Percentiles rank a stretch among this genome's conserved stretches.
Evolutionary conservation across 2,113 vertebrate genomes (phyloP).

Genomic region (Urocolius indicus): DNA sequence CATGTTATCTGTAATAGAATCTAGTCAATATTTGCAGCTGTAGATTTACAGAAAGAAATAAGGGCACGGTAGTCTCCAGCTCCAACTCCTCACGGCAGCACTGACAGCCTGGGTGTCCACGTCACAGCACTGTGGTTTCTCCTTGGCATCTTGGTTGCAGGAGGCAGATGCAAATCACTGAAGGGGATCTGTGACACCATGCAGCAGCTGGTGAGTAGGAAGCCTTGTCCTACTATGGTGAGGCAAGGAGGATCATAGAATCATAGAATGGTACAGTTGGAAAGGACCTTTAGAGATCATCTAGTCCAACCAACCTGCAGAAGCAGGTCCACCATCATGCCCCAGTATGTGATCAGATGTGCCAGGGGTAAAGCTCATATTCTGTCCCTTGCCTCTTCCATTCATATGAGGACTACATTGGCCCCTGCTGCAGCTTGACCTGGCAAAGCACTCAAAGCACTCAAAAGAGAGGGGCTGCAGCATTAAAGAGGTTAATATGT

Average conservation of each 20-base stretch:
- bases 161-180: neutral
- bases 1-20: neutral
- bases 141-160: neutral
- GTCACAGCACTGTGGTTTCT: neutral
- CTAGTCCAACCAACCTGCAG: too few relatives aligned
- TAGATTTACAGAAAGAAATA: neutral
- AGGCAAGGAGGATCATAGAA: neutral
- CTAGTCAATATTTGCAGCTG: neutral
- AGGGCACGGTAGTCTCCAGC: neutral
- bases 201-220: neutral
- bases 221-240: neutral
- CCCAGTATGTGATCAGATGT: neutral
- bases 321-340: neutral
- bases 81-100: neutral
- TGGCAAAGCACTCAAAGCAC: neutral
- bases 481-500: neutral
- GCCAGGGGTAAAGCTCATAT: neutral
- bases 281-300: too few relatives aligned
- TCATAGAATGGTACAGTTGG: too few relatives aligned
- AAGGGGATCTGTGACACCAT: neutral
- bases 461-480: neutral
- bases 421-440: neutral
- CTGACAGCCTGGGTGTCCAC: neutral
- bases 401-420: accelerated
- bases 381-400: neutral